Percentiles rank a stretch among this genome's conserved stretches.
Conservation (phyloP, 2,888 invertebrate species). For the Pheosia gnoma region DNA sequence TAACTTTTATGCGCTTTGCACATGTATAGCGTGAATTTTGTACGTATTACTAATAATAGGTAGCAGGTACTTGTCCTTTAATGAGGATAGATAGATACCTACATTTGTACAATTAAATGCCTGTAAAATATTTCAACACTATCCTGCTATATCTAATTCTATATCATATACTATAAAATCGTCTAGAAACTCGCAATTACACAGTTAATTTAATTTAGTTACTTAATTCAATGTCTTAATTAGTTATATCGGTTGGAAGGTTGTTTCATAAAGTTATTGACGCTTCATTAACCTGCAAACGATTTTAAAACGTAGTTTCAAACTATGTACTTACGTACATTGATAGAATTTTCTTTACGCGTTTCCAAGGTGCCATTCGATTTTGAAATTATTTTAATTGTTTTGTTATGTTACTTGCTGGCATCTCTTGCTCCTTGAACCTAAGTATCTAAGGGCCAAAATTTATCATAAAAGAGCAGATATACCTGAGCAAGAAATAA, state of each 20-base stretch:
- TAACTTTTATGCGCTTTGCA: no score
- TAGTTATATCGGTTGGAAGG: background rate
- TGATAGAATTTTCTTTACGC: background rate
- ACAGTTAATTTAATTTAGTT: constrained; percentile 9
- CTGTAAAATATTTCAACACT: background rate
- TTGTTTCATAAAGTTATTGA: background rate
- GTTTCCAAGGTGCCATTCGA: background rate
- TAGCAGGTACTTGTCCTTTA: no score
- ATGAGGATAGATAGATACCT: no score
- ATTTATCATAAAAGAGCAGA: no score
- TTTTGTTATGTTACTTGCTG: no score
- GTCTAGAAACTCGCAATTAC: constrained; percentile 20
- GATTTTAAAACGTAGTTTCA: background rate
- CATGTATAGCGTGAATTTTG: no score
- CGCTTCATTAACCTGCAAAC: background rate
- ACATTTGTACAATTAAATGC: background rate
- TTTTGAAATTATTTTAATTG: background rate
- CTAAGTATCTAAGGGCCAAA: no score
- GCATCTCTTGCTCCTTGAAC: no score
- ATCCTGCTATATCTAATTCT: background rate
- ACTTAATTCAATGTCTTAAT: constrained; percentile 7
- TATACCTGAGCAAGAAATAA: no score
- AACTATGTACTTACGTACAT: no score
- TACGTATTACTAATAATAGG: no score
- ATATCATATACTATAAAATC: constrained; percentile 14